Evolutionary conservation across 2,113 vertebrate genomes (phyloP).

Genomic region (Paralichthys olivaceus): DNA sequence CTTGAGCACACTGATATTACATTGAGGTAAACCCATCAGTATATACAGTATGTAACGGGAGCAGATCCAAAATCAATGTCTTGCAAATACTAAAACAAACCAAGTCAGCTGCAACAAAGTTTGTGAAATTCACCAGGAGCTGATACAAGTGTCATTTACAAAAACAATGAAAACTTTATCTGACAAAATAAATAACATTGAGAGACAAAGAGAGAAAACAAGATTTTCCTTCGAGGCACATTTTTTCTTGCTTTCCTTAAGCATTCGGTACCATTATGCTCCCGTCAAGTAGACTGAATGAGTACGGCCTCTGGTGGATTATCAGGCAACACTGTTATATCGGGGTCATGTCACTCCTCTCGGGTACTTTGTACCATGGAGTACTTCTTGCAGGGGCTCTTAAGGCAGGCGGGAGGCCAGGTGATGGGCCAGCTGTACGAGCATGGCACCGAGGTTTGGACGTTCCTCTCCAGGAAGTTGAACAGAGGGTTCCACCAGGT

Average conservation of each 20-base stretch:
- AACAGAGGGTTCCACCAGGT: constrained; percentile 98
- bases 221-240: constrained; percentile 32
- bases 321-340: constrained; percentile 19
- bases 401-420: constrained; percentile 95
- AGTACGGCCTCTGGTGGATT: constrained; percentile 17
- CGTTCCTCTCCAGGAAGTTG: constrained; percentile 95
- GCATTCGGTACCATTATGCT: constrained; percentile 37
- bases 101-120: constrained; percentile 23
- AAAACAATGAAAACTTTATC: constrained; percentile 18
- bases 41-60: constrained; percentile 32
- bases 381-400: constrained; percentile 96
- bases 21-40: constrained; percentile 60
- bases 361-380: constrained; percentile 91
- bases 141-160: constrained; percentile 24
- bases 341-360: constrained; percentile 73
- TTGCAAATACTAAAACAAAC: constrained; percentile 49
- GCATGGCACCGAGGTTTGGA: constrained; percentile 93
- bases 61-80: constrained; percentile 33
- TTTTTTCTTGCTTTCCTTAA: constrained; percentile 24
- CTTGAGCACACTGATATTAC: constrained; percentile 60
- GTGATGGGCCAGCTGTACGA: constrained; percentile 93
- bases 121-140: constrained; percentile 13
- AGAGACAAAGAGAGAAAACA: constrained; percentile 14
- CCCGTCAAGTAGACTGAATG: constrained; percentile 21
- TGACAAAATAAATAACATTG: constrained; percentile 62